These are phyloP conservation scores for Clitarchus hookeri DNA, from an alignment of 2,888 invertebrate genomes.

Conservation along the genomic window DNA sequence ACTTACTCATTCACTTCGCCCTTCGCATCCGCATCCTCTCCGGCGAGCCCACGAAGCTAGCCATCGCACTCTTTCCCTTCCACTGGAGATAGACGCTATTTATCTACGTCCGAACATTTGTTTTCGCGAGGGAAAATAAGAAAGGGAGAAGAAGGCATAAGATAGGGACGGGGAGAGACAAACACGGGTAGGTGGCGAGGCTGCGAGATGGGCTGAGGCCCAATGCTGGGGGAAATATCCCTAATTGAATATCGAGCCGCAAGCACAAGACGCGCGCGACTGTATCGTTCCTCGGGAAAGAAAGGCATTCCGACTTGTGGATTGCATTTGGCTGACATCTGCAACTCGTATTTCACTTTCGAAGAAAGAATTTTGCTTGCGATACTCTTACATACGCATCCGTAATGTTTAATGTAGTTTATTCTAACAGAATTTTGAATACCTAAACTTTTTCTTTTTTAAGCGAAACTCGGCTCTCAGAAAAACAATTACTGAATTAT, in stretches of 20 bases:
- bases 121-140: conserved; percentile 30
- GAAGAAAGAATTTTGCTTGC: no score
- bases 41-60: neutral
- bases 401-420: no score
- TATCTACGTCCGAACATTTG: conserved; percentile 35
- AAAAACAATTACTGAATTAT: no score
- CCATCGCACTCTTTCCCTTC: neutral
- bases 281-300: conserved; percentile 3
- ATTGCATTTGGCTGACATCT: no score
- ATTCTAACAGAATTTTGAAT: no score
- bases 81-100: conserved; percentile 32
- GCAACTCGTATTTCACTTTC: no score
- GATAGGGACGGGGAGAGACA: conserved; percentile 27
- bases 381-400: no score
- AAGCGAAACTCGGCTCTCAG: no score
- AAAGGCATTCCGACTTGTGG: neutral
- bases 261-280: conserved; percentile 27
- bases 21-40: neutral
- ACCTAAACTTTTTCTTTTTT: no score
- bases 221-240: neutral
- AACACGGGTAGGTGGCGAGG: conserved; percentile 26
- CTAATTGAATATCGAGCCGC: conserved; percentile 35
- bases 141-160: conserved; percentile 1
- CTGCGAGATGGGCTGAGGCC: neutral
- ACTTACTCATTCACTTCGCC: conserved; percentile 21